Evolutionary conservation across 2,113 vertebrate genomes (phyloP).

Genomic region (Dicrurus megarhynchus): DNA sequence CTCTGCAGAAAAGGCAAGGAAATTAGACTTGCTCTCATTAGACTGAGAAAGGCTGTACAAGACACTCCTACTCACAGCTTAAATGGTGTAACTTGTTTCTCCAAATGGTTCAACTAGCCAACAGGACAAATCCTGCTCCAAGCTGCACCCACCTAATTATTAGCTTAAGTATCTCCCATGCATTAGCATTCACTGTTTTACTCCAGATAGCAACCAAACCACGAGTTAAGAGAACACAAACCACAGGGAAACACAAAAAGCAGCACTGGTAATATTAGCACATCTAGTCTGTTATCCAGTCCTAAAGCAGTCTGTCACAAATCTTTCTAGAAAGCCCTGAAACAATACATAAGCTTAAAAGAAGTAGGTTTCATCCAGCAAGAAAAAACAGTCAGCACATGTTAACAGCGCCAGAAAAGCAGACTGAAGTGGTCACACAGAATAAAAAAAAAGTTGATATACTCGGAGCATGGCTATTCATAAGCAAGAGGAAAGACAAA

Average conservation of each 20-base stretch:
- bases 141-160: neutral
- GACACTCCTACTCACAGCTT: neutral
- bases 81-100: neutral
- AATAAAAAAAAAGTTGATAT: neutral
- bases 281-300: neutral
- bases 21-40: neutral
- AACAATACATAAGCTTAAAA: neutral
- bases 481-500: neutral
- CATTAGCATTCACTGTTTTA: neutral
- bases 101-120: neutral
- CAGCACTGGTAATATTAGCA: neutral
- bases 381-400: neutral
- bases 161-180: neutral
- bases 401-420: neutral
- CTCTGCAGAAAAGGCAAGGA: neutral
- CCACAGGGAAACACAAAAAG: neutral
- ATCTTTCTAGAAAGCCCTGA: neutral
- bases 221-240: neutral
- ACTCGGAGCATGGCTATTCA: neutral
- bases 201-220: neutral
- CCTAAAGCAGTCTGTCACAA: neutral
- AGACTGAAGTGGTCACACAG: neutral
- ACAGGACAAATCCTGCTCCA: neutral
- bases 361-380: neutral
- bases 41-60: neutral